phyloP scores from a whole-genome alignment of 2,888 invertebrate genomes.

The Drosophila paucipuncta region DNA sequence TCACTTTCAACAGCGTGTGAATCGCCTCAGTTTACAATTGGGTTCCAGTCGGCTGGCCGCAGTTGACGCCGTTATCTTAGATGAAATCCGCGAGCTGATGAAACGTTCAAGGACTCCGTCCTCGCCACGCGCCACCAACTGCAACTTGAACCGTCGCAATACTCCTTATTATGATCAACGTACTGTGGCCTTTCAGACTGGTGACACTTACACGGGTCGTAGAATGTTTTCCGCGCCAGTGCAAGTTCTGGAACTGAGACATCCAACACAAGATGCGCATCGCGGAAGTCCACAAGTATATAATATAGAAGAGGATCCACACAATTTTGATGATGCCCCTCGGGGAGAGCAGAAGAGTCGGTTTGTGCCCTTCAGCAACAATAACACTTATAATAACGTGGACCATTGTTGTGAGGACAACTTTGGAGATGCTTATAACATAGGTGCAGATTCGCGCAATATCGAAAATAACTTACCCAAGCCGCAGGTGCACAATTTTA shows the following conservation, averaged over 20 bases:
- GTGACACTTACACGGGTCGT: too few relatives aligned
- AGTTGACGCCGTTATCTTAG: conserved; percentile 2
- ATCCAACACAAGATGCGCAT: background rate
- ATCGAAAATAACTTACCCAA: background rate
- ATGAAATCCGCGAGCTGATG: conserved; percentile 7
- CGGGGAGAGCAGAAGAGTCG: background rate
- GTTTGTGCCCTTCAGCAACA: background rate
- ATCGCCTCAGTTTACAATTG: background rate
- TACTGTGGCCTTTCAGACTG: background rate
- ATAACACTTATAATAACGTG: background rate
- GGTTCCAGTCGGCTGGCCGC: conserved; percentile 1
- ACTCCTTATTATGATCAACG: background rate
- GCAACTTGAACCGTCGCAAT: background rate
- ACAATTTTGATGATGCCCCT: background rate
- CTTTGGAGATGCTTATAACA: background rate
- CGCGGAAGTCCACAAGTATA: background rate
- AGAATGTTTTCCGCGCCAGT: conserved; percentile 6
- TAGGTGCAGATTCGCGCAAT: background rate
- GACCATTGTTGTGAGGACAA: background rate
- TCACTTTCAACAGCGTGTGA: conserved; percentile 9
- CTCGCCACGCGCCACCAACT: background rate
- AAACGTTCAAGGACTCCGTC: background rate
- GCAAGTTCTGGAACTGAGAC: rapidly evolving
- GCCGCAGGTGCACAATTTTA: background rate
- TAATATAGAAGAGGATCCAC: background rate